Percentiles rank a stretch among this genome's conserved stretches.
phyloP scores from a whole-genome alignment of 2,888 invertebrate species.

The Lottia scabra region DNA sequence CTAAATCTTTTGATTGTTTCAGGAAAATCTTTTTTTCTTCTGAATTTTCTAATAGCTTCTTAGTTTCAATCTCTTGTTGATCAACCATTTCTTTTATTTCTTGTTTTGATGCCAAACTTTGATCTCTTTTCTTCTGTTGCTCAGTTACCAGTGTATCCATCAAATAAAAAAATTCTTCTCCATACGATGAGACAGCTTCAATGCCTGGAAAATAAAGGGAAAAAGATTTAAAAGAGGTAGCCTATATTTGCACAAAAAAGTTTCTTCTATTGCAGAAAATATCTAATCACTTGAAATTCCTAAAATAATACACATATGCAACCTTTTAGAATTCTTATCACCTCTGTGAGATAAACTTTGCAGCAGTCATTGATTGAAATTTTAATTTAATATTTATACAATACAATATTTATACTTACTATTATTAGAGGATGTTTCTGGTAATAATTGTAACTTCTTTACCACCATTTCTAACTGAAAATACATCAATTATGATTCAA shows the following conservation, averaged over 20 bases:
- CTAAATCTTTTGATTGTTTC: not conserved
- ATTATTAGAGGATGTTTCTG: not conserved
- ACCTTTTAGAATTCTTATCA: too few species aligned
- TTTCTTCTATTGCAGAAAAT: too few species aligned
- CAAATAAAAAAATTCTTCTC: slow-evolving; percentile 47
- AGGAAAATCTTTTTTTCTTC: slow-evolving; percentile 20
- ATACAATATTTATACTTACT: too few species aligned
- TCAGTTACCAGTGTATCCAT: slow-evolving; percentile 42
- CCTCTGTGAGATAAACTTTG: too few species aligned
- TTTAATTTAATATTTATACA: too few species aligned
- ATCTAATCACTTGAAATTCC: too few species aligned
- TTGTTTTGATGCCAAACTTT: slow-evolving; percentile 31
- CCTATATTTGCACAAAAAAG: too few species aligned
- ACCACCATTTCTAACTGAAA: not conserved
- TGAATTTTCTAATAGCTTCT: slow-evolving; percentile 41
- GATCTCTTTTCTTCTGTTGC: slow-evolving; percentile 47
- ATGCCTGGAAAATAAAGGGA: slow-evolving; percentile 19
- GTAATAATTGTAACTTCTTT: not conserved
- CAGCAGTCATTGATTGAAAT: too few species aligned
- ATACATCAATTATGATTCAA: not conserved
- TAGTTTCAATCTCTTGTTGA: slow-evolving; percentile 43
- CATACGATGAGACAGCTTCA: slow-evolving; percentile 46
- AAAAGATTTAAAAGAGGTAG: too few species aligned
- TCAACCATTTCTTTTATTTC: slow-evolving; percentile 43
- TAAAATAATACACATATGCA: too few species aligned